These are phyloP conservation scores for Caenorhabditis uteleia DNA, from an alignment of 2,888 invertebrate genomes.

Conservation along the genomic window DNA sequence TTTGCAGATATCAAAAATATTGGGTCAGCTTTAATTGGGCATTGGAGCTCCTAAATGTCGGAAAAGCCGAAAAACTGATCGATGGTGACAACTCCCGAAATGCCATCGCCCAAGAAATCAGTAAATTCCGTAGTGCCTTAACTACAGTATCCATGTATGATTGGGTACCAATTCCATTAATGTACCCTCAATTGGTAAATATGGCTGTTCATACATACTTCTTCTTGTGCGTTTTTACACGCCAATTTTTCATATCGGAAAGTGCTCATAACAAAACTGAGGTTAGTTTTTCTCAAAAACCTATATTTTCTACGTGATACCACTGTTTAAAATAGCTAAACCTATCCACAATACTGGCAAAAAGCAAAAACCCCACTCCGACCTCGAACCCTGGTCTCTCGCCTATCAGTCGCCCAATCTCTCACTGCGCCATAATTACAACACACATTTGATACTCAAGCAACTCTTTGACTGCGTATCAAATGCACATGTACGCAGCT, in stretches of 20 bases:
- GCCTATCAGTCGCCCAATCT: too few relatives aligned
- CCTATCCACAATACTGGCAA: neutral
- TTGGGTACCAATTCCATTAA: constrained; percentile 58
- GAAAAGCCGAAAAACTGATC: constrained; percentile 40
- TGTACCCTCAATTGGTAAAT: constrained; percentile 62
- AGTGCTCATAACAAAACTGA: constrained; percentile 43
- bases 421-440: too few relatives aligned
- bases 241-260: constrained; percentile 46
- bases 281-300: constrained; percentile 13
- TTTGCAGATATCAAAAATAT: constrained; percentile 52
- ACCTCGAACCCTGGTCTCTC: too few relatives aligned
- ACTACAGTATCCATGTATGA: constrained; percentile 47
- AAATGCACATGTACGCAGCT: too few relatives aligned
- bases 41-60: constrained; percentile 48
- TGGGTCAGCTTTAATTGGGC: constrained; percentile 65
- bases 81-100: constrained; percentile 39
- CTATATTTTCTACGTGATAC: constrained; percentile 45
- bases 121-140: constrained; percentile 39
- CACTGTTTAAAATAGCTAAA: too few relatives aligned
- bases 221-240: constrained; percentile 54
- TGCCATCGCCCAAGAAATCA: constrained; percentile 44
- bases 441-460: too few relatives aligned
- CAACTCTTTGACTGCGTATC: too few relatives aligned
- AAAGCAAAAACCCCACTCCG: too few relatives aligned
- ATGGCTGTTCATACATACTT: constrained; percentile 63